Evolutionary conservation across 2,113 vertebrate genomes (phyloP), one percentile per base, ranked within the genome.

Genomic region (Upupa epops): DNA sequence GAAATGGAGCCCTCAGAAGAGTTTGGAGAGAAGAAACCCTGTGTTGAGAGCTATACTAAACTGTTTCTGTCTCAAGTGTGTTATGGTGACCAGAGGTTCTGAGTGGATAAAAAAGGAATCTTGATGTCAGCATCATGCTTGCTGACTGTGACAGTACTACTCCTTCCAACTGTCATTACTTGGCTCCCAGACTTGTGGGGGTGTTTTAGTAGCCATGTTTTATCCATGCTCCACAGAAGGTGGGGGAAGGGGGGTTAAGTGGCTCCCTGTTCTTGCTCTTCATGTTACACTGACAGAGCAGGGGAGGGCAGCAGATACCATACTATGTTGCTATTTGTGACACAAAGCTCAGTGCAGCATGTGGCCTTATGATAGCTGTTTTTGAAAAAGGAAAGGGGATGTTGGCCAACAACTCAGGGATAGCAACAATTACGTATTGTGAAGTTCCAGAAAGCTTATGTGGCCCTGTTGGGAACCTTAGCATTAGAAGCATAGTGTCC

Each of bases 291-390:
- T 88, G 84, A 13, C 5, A 17, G 80, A 54, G 80, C 60, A 86
- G 60, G 32, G 55, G 46, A 90, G 73, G 84, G 73, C 89, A 95
- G 77, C 81, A 83, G 69, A 48, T 16, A 15, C 17, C 83, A 49
- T 9, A 0, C 7, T 51, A 0, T 70, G 21, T 12, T n/a, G 25
- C 34, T 74, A 60, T 28, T 71, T 70, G 11, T 24, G 31, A 4
- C 52, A 15, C 71, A 7, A 24, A 37, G 37, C 29, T 56, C 4
- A 2, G 34, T 4, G 24, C 18, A 17, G 1, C 29, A 8, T 16
- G 37, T 17, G 22, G 10, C 24, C 26, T 66, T 42, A 15, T 40
- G 22, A 1, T 31, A 31, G 32, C 34, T 60, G 17, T 20, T 79
- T 48, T 21, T 42, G 11, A 31, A 36, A 49, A 37, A 8, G 34